A percentile compares a stretch with the other conserved stretches of the same genome.
Evolutionary conservation across 2,113 vertebrate species (phyloP).

Genomic region (Pampusana beccarii): DNA sequence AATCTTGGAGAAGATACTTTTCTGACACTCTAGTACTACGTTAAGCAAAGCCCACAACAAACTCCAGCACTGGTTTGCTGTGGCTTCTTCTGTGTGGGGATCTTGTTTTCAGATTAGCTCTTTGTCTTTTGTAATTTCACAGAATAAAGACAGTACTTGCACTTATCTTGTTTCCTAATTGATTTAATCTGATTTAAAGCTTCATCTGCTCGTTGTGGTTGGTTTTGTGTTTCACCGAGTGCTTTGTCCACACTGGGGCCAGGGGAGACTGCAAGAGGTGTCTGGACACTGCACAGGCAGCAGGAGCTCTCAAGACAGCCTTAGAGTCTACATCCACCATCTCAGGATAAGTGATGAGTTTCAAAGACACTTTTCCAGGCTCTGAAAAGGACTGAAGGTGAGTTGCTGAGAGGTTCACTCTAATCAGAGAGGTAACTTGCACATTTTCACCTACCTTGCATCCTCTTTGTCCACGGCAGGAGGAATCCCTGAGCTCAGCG

Average conservation of each 20-base stretch:
- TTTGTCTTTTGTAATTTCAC: background rate
- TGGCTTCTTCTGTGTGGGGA: background rate
- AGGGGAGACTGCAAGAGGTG: rapidly evolving
- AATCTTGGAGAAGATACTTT: conserved; percentile 14
- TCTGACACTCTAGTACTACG: background rate
- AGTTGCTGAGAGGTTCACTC: background rate
- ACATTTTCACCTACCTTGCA: background rate
- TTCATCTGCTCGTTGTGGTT: background rate
- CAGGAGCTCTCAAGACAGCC: background rate
- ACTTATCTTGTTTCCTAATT: background rate
- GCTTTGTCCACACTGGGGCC: background rate
- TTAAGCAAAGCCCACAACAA: background rate
- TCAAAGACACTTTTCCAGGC: background rate
- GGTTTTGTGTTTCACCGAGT: background rate
- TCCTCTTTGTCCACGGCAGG: background rate
- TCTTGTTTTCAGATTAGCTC: background rate
- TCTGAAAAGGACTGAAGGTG: background rate
- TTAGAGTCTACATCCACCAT: background rate
- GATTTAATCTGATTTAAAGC: background rate
- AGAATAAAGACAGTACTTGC: conserved; percentile 16
- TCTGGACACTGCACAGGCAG: background rate
- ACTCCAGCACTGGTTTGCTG: background rate
- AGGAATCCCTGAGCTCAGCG: background rate
- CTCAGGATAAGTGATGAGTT: background rate
- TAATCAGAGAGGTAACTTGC: background rate